Percentiles rank a stretch among this genome's conserved stretches.
phyloP scores from a whole-genome alignment of 2,113 vertebrate species.

The Bufo gargarizans region DNA sequence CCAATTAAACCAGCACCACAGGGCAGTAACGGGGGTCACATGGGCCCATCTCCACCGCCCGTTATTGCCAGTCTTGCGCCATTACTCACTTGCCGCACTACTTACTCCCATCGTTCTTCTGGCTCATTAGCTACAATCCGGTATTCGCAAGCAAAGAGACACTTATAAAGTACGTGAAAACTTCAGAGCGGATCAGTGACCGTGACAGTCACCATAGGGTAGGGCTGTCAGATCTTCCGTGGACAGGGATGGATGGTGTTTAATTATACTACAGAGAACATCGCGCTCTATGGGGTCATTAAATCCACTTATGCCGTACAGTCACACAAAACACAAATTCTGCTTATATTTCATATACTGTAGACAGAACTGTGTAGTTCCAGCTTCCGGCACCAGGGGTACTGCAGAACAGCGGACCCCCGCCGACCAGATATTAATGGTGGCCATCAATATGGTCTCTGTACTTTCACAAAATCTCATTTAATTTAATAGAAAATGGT shows the following conservation, averaged over 20 bases:
- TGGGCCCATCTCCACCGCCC: not conserved
- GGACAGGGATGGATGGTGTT: not conserved
- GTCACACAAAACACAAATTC: not conserved
- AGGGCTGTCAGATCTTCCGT: conserved; percentile 1
- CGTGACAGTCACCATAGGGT: conserved; percentile 38
- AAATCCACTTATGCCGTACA: not conserved
- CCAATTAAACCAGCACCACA: not conserved
- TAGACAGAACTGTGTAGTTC: too few species aligned
- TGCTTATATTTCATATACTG: not conserved
- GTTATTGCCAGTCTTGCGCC: not conserved
- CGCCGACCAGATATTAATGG: too few species aligned
- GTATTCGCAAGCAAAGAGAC: not conserved
- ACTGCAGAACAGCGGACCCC: too few species aligned
- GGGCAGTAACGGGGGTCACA: not conserved
- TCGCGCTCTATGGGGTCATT: not conserved
- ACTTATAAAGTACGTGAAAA: not conserved
- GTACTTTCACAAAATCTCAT: too few species aligned
- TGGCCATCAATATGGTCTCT: too few species aligned
- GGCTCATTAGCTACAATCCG: not conserved
- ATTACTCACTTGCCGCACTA: conserved; percentile 7
- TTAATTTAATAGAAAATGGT: too few species aligned
- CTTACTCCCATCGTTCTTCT: not conserved
- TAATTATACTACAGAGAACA: not conserved
- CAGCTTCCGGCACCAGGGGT: too few species aligned
- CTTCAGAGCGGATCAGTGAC: not conserved